Conservation (phyloP, 2,797 vertebrate species). For the Poeciliopsis paucimaculata region DNA sequence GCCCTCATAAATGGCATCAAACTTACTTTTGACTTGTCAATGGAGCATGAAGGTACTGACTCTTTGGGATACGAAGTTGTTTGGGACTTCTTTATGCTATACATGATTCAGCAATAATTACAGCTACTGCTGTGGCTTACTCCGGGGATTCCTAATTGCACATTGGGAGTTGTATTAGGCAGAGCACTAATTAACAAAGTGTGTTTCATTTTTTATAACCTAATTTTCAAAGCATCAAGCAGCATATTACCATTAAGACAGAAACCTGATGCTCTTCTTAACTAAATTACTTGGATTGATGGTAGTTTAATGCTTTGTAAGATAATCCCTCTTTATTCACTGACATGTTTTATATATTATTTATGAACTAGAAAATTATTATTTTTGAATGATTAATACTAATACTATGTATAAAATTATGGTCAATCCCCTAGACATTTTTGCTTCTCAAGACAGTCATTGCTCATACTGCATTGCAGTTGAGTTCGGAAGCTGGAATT, state of each 20-base stretch:
- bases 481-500: neutral
- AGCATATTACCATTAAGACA: slow-evolving; percentile 2
- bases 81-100: slow-evolving; percentile 10
- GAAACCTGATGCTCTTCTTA: neutral
- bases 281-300: slow-evolving; percentile 12
- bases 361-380: neutral
- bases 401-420: neutral
- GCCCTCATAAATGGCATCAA: slow-evolving; percentile 4
- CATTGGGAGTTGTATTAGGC: slow-evolving; percentile 15
- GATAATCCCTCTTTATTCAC: neutral
- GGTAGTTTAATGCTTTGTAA: neutral
- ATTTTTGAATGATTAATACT: neutral
- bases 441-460: neutral
- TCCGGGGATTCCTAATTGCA: slow-evolving; percentile 13
- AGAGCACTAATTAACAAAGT: slow-evolving; percentile 29
- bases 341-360: neutral
- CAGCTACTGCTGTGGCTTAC: neutral
- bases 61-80: slow-evolving; percentile 8
- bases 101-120: slow-evolving; percentile 18
- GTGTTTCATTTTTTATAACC: slow-evolving; percentile 16
- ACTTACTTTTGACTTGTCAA: slow-evolving; percentile 2
- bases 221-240: slow-evolving; percentile 24
- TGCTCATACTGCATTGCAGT: neutral
- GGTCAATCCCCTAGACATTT: neutral
- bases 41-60: slow-evolving; percentile 4